Percentiles rank a stretch among this genome's conserved stretches.
Conservation (phyloP, 2,113 vertebrate genomes). For the Entelurus aequoreus region DNA sequence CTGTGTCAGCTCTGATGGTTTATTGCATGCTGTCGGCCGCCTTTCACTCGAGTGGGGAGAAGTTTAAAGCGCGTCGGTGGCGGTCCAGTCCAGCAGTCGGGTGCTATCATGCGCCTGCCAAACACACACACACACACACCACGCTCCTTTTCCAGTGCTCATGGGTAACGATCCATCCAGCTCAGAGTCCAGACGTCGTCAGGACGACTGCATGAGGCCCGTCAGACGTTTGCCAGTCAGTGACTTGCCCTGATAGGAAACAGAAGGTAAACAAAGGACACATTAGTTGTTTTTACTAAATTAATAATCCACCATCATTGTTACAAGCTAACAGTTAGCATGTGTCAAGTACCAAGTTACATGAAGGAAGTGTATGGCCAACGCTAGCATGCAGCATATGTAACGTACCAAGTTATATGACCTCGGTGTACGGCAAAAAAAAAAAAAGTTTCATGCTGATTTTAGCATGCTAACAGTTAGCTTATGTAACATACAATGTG, state of each 20-base stretch:
- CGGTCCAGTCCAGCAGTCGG: conserved; percentile 16
- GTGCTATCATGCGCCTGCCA: conserved; percentile 15
- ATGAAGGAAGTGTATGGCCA: no score
- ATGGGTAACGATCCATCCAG: conserved; percentile 31
- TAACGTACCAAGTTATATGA: no score
- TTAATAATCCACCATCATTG: no score
- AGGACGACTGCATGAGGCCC: conserved; percentile 98
- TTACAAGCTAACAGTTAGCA: no score
- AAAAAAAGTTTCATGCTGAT: no score
- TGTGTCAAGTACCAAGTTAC: no score
- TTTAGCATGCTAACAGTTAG: no score
- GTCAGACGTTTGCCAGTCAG: conserved; percentile 94
- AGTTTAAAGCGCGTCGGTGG: conserved; percentile 19
- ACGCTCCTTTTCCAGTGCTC: conserved; percentile 31
- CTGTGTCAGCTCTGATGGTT: conserved; percentile 58
- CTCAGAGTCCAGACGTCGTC: conserved; percentile 63
- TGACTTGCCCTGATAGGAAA: conserved; percentile 85
- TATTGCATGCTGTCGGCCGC: conserved; percentile 71
- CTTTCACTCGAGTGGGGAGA: conserved; percentile 33
- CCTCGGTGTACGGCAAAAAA: no score
- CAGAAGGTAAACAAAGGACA: not conserved
- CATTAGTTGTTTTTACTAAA: no score
- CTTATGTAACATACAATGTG: no score
- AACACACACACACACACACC: conserved; percentile 22
- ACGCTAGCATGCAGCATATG: no score